Evolutionary conservation across 2,888 invertebrate species (phyloP), one percentile per base, ranked within the genome.

Genomic region (Drosophila mettleri): DNA sequence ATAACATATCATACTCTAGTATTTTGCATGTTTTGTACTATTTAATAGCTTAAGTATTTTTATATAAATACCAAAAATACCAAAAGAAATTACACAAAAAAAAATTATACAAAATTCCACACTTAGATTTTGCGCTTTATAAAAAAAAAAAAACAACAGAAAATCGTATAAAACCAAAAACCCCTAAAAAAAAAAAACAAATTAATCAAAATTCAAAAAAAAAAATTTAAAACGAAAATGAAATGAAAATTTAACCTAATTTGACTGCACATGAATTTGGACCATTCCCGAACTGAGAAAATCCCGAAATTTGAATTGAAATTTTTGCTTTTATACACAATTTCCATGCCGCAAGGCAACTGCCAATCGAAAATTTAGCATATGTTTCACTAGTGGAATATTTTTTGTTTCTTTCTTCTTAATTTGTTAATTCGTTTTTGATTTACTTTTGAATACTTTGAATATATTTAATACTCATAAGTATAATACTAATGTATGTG

Each of bases 201-300:
- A 73, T 65, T 74, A 46, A 59, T 74, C 55, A 68, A 70, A 75
- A 72, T 43, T 52, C 10, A 31, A 59, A 66, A 31, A 31, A 1
- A 27, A n/a, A 27, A 24, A 14, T n/a, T n/a, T n/a, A 12, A 20
- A 48, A 4, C 48, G 22, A 48, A 33, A 22, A n/a, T 18, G 5
- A 2, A 38, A 52, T 52, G 3, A 18, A 51, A 52, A 58, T 67
- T 51, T 46, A 36, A 76, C 31, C 52, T 27, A 68, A 75, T 71
- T 74, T 67, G 22, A 48, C 14, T 73, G 75, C 75, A 75, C 78
- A 75, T 24, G 4, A 58, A 75, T 75, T 75, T 75, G 75, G 75
- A 78, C 73, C 54, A 75, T 69, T n/a, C 78, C 74, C 69, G 78
- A 78, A 38, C 36, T 59, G 33, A 51, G 18, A 63, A 49, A 22